Percentiles rank a stretch among this genome's conserved stretches.
These are phyloP conservation scores for Xenotilapia caudafasciata DNA, from an alignment of 2,113 vertebrate species.

Conservation along the genomic window DNA sequence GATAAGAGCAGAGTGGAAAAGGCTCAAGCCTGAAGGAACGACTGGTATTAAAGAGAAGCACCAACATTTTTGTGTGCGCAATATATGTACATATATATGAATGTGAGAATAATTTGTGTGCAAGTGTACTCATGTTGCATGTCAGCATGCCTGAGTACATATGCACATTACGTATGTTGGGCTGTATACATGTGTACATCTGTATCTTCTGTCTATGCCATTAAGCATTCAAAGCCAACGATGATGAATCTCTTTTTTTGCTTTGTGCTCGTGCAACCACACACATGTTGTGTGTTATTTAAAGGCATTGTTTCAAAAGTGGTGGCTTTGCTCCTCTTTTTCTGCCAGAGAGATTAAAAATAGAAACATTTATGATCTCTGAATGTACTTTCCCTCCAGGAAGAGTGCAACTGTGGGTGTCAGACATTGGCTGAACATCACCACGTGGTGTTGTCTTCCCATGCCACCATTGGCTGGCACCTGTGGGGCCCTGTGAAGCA, in stretches of 20 bases:
- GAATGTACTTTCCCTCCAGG: conserved; percentile 71
- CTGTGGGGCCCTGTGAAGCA: conserved; percentile 70
- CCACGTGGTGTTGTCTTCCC: conserved; percentile 47
- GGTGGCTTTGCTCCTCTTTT: conserved; percentile 60
- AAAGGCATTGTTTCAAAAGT: conserved; percentile 60
- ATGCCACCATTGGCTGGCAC: conserved; percentile 66
- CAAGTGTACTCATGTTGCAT: background rate
- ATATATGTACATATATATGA: background rate
- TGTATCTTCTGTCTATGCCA: background rate
- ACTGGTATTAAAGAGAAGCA: conserved; percentile 61
- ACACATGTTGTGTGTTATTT: conserved; percentile 39
- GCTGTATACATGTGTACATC: background rate
- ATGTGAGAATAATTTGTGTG: conserved; percentile 6
- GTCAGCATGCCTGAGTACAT: background rate
- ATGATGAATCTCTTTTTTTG: background rate
- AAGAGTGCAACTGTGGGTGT: conserved; percentile 57
- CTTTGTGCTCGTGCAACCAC: background rate
- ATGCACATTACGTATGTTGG: background rate
- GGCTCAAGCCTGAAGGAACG: conserved; percentile 53
- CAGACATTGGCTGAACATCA: conserved; percentile 49
- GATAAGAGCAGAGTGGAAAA: conserved; percentile 62
- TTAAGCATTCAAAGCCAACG: background rate
- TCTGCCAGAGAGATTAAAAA: conserved; percentile 70
- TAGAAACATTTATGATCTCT: conserved; percentile 71
- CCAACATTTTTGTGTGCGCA: conserved; percentile 20